These are phyloP conservation scores for Neuroterus valhalla DNA, from an alignment of 1,140 invertebrate species.

Conservation along the genomic window DNA sequence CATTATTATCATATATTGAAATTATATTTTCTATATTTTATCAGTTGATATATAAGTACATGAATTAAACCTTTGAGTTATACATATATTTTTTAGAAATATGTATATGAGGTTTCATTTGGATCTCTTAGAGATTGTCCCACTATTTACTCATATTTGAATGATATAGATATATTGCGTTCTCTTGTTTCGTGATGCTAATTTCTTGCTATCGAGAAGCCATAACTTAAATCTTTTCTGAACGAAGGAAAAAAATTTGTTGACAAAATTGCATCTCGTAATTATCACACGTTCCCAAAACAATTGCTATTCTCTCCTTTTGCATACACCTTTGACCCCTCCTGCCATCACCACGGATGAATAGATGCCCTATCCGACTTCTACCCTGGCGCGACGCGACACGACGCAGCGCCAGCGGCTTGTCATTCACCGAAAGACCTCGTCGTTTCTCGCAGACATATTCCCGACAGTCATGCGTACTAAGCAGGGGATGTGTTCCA, in stretches of 20 bases:
- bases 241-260: neutral
- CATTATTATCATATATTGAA: too few relatives aligned
- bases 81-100: too few relatives aligned
- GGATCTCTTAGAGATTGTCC: too few relatives aligned
- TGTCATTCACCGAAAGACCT: conserved; percentile 64
- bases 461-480: conserved; percentile 50
- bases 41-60: too few relatives aligned
- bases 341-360: conserved; percentile 39
- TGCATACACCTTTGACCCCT: conserved; percentile 27
- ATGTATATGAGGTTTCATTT: too few relatives aligned
- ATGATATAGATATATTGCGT: too few relatives aligned
- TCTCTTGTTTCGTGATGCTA: too few relatives aligned
- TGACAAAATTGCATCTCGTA: neutral
- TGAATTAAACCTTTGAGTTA: too few relatives aligned
- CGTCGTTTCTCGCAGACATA: conserved; percentile 62
- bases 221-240: neutral
- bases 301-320: neutral
- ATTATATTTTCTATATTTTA: too few relatives aligned
- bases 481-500: conserved; percentile 41
- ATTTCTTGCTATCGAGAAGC: neutral
- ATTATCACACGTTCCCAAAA: neutral
- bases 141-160: too few relatives aligned
- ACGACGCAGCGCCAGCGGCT: too few relatives aligned
- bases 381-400: conserved; percentile 40
- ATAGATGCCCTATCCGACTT: conserved; percentile 43